Percentiles rank a stretch among this genome's conserved stretches.
phyloP scores from a whole-genome alignment of 1,140 invertebrate genomes.

The Nebria ingens region DNA sequence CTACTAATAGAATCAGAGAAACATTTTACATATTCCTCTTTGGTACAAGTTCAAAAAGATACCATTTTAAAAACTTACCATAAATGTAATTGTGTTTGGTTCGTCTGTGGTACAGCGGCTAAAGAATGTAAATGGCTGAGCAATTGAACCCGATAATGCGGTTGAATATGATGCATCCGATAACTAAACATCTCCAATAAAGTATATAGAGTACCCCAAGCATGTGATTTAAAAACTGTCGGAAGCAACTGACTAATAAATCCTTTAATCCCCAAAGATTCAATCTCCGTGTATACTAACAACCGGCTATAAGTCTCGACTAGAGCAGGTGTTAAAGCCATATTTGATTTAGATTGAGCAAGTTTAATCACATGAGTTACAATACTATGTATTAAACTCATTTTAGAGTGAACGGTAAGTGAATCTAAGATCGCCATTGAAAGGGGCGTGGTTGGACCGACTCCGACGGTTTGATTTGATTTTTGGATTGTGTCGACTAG shows the following conservation, averaged over 20 bases:
- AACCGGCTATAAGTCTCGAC: constrained; percentile 92
- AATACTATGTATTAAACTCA: constrained; percentile 94
- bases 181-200: constrained; percentile 95
- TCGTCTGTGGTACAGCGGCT: constrained; percentile 81
- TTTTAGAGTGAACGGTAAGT: constrained; percentile 93
- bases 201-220: constrained; percentile 90
- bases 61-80: too few species aligned
- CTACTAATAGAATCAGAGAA: too few species aligned
- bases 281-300: constrained; percentile 92
- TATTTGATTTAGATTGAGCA: constrained; percentile 72
- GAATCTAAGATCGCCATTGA: constrained; percentile 85
- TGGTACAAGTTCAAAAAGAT: too few species aligned
- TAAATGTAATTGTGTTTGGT: constrained; percentile 88
- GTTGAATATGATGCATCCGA: constrained; percentile 90
- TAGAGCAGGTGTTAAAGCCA: constrained; percentile 75
- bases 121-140: constrained; percentile 81
- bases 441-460: constrained; percentile 67
- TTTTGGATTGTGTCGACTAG: constrained; percentile 83
- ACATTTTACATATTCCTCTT: too few species aligned
- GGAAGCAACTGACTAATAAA: constrained; percentile 88
- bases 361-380: constrained; percentile 81
- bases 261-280: constrained; percentile 92
- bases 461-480: constrained; percentile 45
- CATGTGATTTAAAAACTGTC: constrained; percentile 82
- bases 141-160: constrained; percentile 86